These are phyloP conservation scores for Nomada flava DNA, from an alignment of 2,888 invertebrate species.

Conservation along the genomic window DNA sequence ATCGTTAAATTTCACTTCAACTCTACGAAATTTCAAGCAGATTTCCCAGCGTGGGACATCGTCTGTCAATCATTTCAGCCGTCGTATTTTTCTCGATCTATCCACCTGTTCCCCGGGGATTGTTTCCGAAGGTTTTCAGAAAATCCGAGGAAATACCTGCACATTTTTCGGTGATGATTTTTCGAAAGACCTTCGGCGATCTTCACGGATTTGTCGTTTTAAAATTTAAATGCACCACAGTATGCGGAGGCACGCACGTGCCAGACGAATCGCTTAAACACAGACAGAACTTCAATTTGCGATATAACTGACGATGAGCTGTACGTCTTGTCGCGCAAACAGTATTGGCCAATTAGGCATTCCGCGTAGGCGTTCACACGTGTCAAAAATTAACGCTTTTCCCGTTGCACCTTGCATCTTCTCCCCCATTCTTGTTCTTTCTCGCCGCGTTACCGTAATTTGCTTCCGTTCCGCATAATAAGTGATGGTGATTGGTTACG, in stretches of 20 bases:
- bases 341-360: conserved; percentile 22
- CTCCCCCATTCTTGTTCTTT: background rate
- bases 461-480: conserved; percentile 69
- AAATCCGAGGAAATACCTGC: no score
- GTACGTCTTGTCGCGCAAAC: conserved; percentile 22
- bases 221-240: conserved; percentile 46
- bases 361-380: conserved; percentile 15
- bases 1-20: no score
- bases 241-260: conserved; percentile 63
- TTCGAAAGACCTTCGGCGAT: no score
- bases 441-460: conserved; percentile 47
- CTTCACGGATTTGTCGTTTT: conserved; percentile 1
- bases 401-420: background rate
- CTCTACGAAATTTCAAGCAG: no score
- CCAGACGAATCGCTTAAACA: conserved; percentile 63
- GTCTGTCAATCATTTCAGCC: no score
- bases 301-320: conserved; percentile 35
- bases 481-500: conserved; percentile 75
- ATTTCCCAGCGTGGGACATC: no score
- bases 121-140: no score
- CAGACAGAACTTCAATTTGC: conserved; percentile 43
- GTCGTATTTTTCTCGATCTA: no score
- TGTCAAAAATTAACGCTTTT: conserved; percentile 16
- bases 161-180: no score
- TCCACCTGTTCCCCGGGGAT: background rate